Percentiles rank a stretch among this genome's conserved stretches.
Evolutionary conservation across 2,797 vertebrate species (phyloP).

Genomic region (Bradypodion ventrale): DNA sequence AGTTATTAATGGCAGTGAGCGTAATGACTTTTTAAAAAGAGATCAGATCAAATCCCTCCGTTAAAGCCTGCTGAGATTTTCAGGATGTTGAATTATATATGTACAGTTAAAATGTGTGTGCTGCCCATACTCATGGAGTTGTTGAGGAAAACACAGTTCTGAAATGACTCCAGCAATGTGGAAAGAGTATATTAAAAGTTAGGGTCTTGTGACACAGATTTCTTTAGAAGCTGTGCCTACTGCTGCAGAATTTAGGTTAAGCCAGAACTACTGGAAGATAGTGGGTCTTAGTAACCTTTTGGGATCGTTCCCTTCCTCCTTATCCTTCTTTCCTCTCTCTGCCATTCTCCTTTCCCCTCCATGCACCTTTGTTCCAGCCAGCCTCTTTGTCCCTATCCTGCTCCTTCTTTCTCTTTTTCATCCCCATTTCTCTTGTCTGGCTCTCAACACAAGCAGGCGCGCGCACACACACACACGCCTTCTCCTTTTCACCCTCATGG

Average conservation of each 20-base stretch:
- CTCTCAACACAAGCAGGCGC: conserved; percentile 46
- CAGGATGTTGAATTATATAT: no score
- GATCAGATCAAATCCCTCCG: no score
- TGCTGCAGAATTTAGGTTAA: conserved; percentile 42
- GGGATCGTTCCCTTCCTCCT: conserved; percentile 39
- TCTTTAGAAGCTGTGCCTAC: conserved; percentile 13
- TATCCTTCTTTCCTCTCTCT: conserved; percentile 33
- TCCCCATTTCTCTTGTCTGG: conserved; percentile 50
- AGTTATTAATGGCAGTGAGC: no score
- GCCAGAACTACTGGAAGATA: conserved; percentile 47
- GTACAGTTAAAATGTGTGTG: background rate
- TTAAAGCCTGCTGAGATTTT: no score
- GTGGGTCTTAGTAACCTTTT: conserved; percentile 38
- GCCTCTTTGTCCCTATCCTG: conserved; percentile 16
- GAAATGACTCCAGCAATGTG: background rate
- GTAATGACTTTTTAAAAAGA: no score
- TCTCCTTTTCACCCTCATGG: conserved; percentile 54
- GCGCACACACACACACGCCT: background rate
- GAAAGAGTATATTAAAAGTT: conserved; percentile 39
- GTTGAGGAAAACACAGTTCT: background rate
- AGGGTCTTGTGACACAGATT: conserved; percentile 15
- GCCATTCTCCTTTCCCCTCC: background rate
- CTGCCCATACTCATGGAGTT: background rate
- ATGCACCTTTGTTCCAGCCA: conserved; percentile 31
- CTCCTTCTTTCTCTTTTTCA: conserved; percentile 48